These are phyloP conservation scores for Erythrocebus patas DNA, from an alignment of 2,113 vertebrate genomes.

Conservation along the genomic window DNA sequence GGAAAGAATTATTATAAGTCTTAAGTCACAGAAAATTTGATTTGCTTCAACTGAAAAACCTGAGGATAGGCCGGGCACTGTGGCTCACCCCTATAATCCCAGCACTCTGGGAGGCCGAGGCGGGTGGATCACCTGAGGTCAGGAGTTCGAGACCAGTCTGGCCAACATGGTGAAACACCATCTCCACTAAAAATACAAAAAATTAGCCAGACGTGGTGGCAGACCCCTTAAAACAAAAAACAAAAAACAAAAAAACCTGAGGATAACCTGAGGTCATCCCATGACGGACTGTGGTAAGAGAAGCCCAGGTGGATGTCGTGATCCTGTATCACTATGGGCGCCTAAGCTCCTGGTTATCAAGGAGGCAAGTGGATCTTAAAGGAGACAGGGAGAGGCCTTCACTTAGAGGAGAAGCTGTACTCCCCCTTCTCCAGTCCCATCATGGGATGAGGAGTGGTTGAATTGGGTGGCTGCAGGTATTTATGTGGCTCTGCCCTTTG, in stretches of 20 bases:
- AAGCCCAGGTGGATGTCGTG: neutral
- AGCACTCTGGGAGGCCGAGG: too few relatives aligned
- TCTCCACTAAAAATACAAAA: too few relatives aligned
- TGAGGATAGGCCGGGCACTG: neutral
- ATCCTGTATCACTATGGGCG: neutral
- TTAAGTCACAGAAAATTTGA: conserved; percentile 86
- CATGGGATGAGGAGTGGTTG: neutral
- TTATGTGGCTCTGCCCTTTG: neutral
- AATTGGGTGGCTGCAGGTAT: neutral
- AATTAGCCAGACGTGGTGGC: too few relatives aligned
- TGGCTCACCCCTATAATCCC: too few relatives aligned
- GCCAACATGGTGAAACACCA: too few relatives aligned
- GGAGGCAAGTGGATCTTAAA: neutral
- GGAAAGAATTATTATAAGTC: conserved; percentile 77
- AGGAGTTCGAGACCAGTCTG: too few relatives aligned
- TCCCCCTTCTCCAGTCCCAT: neutral
- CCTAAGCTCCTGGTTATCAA: too few relatives aligned
- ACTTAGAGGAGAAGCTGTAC: neutral
- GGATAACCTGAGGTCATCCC: neutral
- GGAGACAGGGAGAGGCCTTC: too few relatives aligned
- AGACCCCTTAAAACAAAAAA: neutral
- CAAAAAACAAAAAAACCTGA: conserved; percentile 18
- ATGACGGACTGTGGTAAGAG: neutral
- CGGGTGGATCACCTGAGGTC: too few relatives aligned
- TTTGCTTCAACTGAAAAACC: conserved; percentile 69